A percentile compares a stretch with the other conserved stretches of the same genome.
Evolutionary conservation across 92 coral and sea anemone genomes (phyloP).

Genomic region (Siderastrea siderea): DNA sequence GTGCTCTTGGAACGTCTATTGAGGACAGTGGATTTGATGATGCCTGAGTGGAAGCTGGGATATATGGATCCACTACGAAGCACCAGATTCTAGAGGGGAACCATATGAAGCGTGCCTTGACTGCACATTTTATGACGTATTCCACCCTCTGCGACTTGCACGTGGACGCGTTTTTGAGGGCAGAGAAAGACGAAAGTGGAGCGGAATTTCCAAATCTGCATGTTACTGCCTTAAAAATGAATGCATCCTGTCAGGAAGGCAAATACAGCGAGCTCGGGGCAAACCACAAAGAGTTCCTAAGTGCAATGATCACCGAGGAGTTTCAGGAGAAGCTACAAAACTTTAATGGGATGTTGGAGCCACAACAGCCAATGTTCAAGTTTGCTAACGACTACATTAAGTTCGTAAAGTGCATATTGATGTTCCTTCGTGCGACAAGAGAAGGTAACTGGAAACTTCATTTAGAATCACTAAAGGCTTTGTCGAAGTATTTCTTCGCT

Average conservation of each 20-base stretch:
- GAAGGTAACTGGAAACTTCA: constrained; percentile 65
- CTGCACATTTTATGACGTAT: constrained; percentile 46
- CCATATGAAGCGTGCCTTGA: not conserved
- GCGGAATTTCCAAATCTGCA: too few species aligned
- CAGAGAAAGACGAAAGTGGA: constrained; percentile 21
- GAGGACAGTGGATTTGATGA: constrained; percentile 3
- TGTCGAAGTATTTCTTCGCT: too few species aligned
- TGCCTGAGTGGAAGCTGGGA: constrained; percentile 42
- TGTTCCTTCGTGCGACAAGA: constrained; percentile 50
- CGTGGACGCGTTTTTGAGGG: constrained; percentile 34
- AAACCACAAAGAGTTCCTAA: constrained; percentile 42
- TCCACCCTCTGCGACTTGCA: constrained; percentile 37
- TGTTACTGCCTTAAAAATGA: not conserved
- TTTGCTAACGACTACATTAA: constrained; percentile 51
- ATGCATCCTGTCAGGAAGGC: constrained; percentile 37
- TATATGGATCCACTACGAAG: not conserved
- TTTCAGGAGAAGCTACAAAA: constrained; percentile 38
- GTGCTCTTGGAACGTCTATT: constrained; percentile 41
- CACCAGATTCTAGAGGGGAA: too few species aligned
- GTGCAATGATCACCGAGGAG: constrained; percentile 17
- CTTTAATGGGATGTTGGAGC: constrained; percentile 6
- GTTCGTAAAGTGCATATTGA: constrained; percentile 41
- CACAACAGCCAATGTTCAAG: constrained; percentile 35
- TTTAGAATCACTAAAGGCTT: not conserved
- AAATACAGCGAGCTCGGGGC: constrained; percentile 20